phyloP scores from a whole-genome alignment of 2,797 vertebrate genomes.

The Octomys mimax region DNA sequence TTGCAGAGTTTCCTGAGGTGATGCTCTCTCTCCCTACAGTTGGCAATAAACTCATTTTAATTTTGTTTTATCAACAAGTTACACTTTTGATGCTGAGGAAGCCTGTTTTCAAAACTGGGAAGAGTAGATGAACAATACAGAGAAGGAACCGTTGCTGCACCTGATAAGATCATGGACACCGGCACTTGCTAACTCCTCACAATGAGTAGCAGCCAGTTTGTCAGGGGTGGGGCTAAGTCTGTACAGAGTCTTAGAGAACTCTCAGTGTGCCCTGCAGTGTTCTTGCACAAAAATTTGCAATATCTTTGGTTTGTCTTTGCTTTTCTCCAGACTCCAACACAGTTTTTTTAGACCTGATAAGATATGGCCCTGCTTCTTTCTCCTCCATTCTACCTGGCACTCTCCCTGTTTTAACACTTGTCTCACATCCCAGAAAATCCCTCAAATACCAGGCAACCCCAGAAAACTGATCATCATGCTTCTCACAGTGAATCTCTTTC shows the following conservation, averaged over 20 bases:
- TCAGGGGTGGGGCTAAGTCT: background rate
- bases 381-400: background rate
- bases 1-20: background rate
- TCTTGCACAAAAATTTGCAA: background rate
- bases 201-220: background rate
- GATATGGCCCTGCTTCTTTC: background rate
- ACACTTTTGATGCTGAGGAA: background rate
- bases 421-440: background rate
- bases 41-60: background rate
- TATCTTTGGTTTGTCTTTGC: background rate
- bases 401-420: background rate
- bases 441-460: background rate
- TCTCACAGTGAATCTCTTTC: background rate
- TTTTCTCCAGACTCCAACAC: background rate
- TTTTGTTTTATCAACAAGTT: background rate
- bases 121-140: background rate
- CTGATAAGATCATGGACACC: background rate
- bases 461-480: background rate
- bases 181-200: background rate
- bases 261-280: background rate
- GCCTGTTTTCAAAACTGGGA: background rate
- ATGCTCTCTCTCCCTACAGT: fast-evolving
- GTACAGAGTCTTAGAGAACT: background rate
- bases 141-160: background rate
- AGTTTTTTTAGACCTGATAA: background rate